Evolutionary conservation across 2,888 invertebrate species (phyloP).

Genomic region (Lithophane ornitopus): DNA sequence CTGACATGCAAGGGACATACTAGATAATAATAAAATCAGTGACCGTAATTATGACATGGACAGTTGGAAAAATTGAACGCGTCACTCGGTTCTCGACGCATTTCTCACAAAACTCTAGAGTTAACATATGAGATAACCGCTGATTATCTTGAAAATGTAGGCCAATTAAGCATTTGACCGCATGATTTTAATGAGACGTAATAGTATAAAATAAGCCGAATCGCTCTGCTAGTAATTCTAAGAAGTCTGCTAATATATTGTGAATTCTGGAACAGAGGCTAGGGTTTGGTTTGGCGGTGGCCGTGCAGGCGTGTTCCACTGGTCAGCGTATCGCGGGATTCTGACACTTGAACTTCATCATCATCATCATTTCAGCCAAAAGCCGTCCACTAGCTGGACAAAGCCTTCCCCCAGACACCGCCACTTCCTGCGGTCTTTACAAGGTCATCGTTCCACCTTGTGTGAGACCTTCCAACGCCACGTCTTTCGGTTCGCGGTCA

Average conservation of each 20-base stretch:
- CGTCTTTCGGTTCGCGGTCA: too few species aligned
- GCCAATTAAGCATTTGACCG: conserved; percentile 77
- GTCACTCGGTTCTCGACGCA: conserved; percentile 24
- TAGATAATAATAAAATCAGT: conserved; percentile 35
- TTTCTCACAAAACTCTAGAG: conserved; percentile 56
- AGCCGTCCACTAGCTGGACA: too few species aligned
- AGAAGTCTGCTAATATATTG: conserved; percentile 70
- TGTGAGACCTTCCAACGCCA: too few species aligned
- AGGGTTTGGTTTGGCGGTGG: background rate
- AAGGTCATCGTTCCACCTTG: too few species aligned
- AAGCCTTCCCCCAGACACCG: too few species aligned
- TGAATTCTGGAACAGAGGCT: conserved; percentile 60
- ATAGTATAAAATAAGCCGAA: conserved; percentile 69
- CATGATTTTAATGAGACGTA: conserved; percentile 70
- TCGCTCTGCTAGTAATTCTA: conserved; percentile 67
- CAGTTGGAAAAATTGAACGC: conserved; percentile 2
- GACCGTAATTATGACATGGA: conserved; percentile 31
- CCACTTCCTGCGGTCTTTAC: too few species aligned
- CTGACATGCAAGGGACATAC: conserved; percentile 19
- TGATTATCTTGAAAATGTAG: conserved; percentile 72
- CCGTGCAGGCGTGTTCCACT: background rate
- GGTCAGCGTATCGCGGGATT: background rate
- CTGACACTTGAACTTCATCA: too few species aligned
- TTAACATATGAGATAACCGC: conserved; percentile 57
- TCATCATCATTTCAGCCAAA: too few species aligned